A percentile compares a stretch with the other conserved stretches of the same genome.
phyloP scores from a whole-genome alignment of 2,888 invertebrate genomes.

The Ischnura elegans region DNA sequence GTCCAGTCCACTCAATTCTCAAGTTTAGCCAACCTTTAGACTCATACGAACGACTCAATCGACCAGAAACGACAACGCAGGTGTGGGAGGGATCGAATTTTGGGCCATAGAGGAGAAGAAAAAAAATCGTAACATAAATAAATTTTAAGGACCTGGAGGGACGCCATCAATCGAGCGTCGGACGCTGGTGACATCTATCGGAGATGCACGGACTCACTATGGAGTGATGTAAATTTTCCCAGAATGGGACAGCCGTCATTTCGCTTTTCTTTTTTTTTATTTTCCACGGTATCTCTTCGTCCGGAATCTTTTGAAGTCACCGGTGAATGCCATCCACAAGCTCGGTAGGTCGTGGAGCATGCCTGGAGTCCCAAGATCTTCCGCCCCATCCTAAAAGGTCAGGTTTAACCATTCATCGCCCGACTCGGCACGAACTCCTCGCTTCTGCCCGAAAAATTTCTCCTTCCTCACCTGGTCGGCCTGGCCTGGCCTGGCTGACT shows the following conservation, averaged over 20 bases:
- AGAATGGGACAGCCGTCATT: background rate
- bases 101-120: too few relatives aligned
- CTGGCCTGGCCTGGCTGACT: background rate
- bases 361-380: background rate
- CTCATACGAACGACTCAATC: background rate
- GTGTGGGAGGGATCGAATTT: background rate
- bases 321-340: background rate
- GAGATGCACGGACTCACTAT: background rate
- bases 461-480: too few relatives aligned
- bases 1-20: too few relatives aligned
- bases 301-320: slow-evolving; percentile 25
- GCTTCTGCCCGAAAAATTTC: background rate
- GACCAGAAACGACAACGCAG: background rate
- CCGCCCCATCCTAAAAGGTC: slow-evolving; percentile 30
- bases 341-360: background rate
- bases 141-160: background rate
- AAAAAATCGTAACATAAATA: background rate
- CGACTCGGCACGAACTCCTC: background rate
- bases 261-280: background rate
- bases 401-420: background rate
- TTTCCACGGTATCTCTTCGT: too few relatives aligned
- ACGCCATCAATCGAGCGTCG: background rate
- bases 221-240: background rate
- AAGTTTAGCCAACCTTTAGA: background rate
- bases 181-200: background rate